These are phyloP conservation scores for Morpho deidamia DNA, from an alignment of 2,888 invertebrate genomes.

Conservation along the genomic window DNA sequence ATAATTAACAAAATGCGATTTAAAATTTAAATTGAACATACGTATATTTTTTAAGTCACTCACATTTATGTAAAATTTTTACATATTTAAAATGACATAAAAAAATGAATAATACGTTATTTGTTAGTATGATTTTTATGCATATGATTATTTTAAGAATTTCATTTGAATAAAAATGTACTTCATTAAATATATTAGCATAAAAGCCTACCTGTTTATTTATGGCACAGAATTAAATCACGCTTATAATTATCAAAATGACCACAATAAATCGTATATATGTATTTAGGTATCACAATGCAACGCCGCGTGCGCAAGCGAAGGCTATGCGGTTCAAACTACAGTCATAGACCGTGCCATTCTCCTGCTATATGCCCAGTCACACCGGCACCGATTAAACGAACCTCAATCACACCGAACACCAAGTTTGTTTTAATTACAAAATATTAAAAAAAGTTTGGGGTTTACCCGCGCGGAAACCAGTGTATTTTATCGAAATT, in stretches of 20 bases:
- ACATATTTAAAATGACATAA: too few species aligned
- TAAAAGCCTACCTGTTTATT: slow-evolving; percentile 6
- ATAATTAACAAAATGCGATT: too few species aligned
- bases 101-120: too few species aligned
- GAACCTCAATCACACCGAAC: slow-evolving; percentile 12
- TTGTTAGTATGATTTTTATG: too few species aligned
- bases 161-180: too few species aligned
- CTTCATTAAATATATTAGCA: not conserved
- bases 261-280: not conserved
- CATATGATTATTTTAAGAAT: too few species aligned
- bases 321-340: slow-evolving; percentile 33
- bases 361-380: slow-evolving; percentile 28
- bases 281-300: not conserved
- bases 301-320: slow-evolving; percentile 30
- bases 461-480: too few species aligned
- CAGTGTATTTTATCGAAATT: too few species aligned
- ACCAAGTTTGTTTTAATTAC: not conserved
- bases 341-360: slow-evolving; percentile 28
- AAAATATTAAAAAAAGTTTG: too few species aligned
- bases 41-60: too few species aligned
- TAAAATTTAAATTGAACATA: too few species aligned
- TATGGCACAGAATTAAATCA: slow-evolving; percentile 2
- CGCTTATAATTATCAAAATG: not conserved
- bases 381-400: slow-evolving; percentile 32
- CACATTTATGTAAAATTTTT: too few species aligned